Evolutionary conservation across 2,888 invertebrate species (phyloP).

Genomic region (Metacarcinus magister): DNA sequence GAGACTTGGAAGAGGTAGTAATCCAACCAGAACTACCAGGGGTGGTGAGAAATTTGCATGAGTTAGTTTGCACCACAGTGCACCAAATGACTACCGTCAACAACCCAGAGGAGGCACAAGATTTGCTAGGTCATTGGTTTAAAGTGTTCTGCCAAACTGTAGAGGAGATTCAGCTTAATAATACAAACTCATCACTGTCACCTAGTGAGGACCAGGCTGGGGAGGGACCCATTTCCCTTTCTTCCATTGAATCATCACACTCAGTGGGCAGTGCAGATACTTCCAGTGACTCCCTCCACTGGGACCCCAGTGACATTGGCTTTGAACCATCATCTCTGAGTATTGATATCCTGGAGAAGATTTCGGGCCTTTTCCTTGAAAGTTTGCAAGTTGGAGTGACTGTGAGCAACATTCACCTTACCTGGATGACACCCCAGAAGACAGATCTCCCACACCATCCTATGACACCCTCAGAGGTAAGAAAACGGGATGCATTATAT

Average conservation of each 20-base stretch:
- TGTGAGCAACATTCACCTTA: neutral
- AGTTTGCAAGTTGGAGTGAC: constrained; percentile 65
- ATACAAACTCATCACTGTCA: constrained; percentile 50
- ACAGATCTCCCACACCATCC: constrained; percentile 64
- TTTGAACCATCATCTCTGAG: constrained; percentile 76
- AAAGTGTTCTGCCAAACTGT: constrained; percentile 66
- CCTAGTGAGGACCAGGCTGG: constrained; percentile 61
- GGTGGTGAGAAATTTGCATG: constrained; percentile 70
- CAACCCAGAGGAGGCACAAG: constrained; percentile 52
- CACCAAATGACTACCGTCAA: constrained; percentile 57
- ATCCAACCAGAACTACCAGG: constrained; percentile 67
- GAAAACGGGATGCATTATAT: constrained; percentile 71
- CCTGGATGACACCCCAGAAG: constrained; percentile 23
- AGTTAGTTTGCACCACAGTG: constrained; percentile 67
- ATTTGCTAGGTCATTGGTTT: constrained; percentile 69
- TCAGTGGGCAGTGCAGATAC: constrained; percentile 68
- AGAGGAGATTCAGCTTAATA: constrained; percentile 58
- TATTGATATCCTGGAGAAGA: constrained; percentile 71
- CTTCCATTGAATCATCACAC: constrained; percentile 70
- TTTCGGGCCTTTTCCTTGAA: constrained; percentile 69
- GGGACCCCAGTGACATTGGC: constrained; percentile 75
- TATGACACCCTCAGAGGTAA: constrained; percentile 66
- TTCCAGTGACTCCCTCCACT: constrained; percentile 71
- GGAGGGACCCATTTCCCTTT: constrained; percentile 72
- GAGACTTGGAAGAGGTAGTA: constrained; percentile 41